Evolutionary conservation across 2,797 vertebrate species (phyloP).

Genomic region (Macroramphosus scolopax): DNA sequence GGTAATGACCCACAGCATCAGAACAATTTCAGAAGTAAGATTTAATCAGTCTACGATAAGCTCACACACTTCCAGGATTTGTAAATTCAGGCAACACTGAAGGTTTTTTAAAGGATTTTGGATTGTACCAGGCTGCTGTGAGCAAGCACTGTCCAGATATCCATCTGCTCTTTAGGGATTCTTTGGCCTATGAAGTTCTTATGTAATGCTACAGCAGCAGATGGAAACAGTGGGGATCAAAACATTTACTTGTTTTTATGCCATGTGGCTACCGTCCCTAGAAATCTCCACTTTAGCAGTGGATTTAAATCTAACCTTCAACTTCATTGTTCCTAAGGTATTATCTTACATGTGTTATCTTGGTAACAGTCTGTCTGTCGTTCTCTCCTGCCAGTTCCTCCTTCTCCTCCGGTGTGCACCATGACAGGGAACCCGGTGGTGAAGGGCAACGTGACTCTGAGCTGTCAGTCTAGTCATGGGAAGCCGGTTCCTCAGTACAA

Average conservation of each 20-base stretch:
- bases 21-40: slow-evolving; percentile 31
- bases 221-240: slow-evolving; percentile 26
- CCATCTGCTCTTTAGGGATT: slow-evolving; percentile 48
- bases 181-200: slow-evolving; percentile 25
- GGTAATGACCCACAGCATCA: slow-evolving; percentile 55
- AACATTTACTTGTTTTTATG: slow-evolving; percentile 26
- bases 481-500: slow-evolving; percentile 85
- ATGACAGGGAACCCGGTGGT: slow-evolving; percentile 76
- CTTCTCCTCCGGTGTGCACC: slow-evolving; percentile 79
- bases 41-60: slow-evolving; percentile 20
- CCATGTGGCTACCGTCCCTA: slow-evolving; percentile 7
- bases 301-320: slow-evolving; percentile 37
- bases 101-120: slow-evolving; percentile 29
- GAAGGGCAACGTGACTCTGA: slow-evolving; percentile 83
- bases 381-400: slow-evolving; percentile 77
- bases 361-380: slow-evolving; percentile 1
- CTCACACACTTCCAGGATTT: slow-evolving; percentile 9
- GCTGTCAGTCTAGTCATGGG: slow-evolving; percentile 81
- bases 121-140: slow-evolving; percentile 12
- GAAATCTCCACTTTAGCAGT: slow-evolving; percentile 21
- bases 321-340: slow-evolving; percentile 22
- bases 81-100: slow-evolving; percentile 2
- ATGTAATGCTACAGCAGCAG: slow-evolving; percentile 47
- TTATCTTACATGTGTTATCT: slow-evolving; percentile 16
- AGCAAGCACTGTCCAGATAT: slow-evolving; percentile 23